Evolutionary conservation across 2,888 invertebrate genomes (phyloP), one percentile per base, ranked within the genome.

Genomic region (Ennomos quercinarius): DNA sequence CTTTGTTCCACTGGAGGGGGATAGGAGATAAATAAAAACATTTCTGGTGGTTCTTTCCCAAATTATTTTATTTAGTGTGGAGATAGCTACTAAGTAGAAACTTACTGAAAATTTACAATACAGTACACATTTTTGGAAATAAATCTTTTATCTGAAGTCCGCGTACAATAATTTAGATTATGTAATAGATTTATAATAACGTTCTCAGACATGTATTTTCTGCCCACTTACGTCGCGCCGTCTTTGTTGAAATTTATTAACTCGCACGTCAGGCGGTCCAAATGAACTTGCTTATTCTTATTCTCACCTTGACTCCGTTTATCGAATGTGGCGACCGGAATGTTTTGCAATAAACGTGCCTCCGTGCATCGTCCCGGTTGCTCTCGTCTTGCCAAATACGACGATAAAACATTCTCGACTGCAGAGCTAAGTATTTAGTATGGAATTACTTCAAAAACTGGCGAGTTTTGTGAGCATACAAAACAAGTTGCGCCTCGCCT

Each of bases 291-390:
- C 66, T 40, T 44, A 11, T 38, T 45, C 34, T 78, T 63, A 63
- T 38, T 45, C 34, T 78, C 63, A 63, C 80, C 80, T 80, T 80
- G 80, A 76, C 80, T 78, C 61, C 74, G 59, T 76, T 79, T 76
- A 75, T 74, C 66, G 71, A 71, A 71, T 73, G 72, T 70, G 59
- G 53, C 46, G 55, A 49, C 49, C 41, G 27, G 53, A 52, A 45
- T 36, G 51, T 64, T 67, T 65, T 63, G 67, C 67, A 61, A 60
- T 59, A 57, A 58, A 53, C 55, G 62, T 46, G 59, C 62, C 59
- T 53, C 63, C 54, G 54, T 58, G 57, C 58, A 63, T 67, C 59
- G 59, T 58, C 62, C 44, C 39, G 35, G 9, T 17, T 17, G 13
- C 38, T 39, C 49, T 37, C 13, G 49, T 57, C 63, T 67, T 67